Conservation (phyloP, 2,797 vertebrate genomes). For the Parotocinclus haroldoi region DNA sequence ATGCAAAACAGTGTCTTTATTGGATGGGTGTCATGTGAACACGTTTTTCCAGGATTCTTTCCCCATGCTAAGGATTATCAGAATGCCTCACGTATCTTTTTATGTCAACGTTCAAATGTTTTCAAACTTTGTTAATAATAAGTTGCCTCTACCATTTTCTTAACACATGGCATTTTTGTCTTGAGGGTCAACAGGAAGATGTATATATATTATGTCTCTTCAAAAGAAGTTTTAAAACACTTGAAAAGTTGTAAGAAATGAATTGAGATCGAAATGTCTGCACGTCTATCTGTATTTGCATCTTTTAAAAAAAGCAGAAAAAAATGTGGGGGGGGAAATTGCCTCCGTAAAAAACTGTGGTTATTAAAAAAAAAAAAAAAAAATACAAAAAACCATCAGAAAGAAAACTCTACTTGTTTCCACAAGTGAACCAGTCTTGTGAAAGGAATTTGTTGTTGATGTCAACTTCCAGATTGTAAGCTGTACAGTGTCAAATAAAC, state of each 20-base stretch:
- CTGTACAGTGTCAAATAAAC: slow-evolving; percentile 87
- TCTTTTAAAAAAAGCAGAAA: slow-evolving; percentile 73
- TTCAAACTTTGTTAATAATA: slow-evolving; percentile 32
- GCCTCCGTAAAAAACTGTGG: slow-evolving; percentile 80
- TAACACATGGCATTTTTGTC: slow-evolving; percentile 39
- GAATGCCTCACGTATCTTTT: slow-evolving; percentile 33
- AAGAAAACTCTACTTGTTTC: slow-evolving; percentile 64
- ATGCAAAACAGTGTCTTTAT: slow-evolving; percentile 47
- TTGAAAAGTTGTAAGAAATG: slow-evolving; percentile 61
- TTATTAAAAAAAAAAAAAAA: slow-evolving; percentile 55
- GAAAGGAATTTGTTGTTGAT: slow-evolving; percentile 81
- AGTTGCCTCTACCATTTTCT: slow-evolving; percentile 33
- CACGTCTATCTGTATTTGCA: slow-evolving; percentile 84
- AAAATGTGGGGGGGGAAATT: slow-evolving; percentile 70
- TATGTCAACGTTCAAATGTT: slow-evolving; percentile 27
- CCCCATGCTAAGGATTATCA: slow-evolving; percentile 42
- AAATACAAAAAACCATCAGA: slow-evolving; percentile 63
- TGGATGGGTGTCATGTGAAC: slow-evolving; percentile 40
- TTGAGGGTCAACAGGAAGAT: slow-evolving; percentile 45
- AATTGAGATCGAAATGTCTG: slow-evolving; percentile 71
- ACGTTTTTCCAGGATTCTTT: slow-evolving; percentile 33
- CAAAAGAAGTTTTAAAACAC: slow-evolving; percentile 63
- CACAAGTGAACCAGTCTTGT: slow-evolving; percentile 73
- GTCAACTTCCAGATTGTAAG: slow-evolving; percentile 83
- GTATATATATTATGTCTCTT: slow-evolving; percentile 48